Percentiles rank a stretch among this genome's conserved stretches.
These are phyloP conservation scores for Acomys russatus DNA, from an alignment of 2,797 vertebrate genomes.

Conservation along the genomic window DNA sequence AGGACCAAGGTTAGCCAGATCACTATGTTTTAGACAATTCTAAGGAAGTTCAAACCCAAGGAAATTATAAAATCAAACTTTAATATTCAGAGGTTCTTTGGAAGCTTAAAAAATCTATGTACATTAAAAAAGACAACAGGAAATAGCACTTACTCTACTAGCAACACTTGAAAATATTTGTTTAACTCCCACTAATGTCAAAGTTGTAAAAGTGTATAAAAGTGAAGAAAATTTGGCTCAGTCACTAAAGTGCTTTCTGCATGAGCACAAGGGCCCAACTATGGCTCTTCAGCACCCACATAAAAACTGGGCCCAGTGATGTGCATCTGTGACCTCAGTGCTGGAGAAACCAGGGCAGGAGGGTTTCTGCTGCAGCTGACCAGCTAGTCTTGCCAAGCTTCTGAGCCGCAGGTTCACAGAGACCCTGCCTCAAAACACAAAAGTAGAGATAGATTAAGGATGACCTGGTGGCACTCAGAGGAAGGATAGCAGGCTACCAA, in stretches of 20 bases:
- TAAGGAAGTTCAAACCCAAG: not conserved
- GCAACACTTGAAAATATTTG: not conserved
- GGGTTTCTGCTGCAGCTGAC: too few relatives aligned
- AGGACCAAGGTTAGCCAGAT: not conserved
- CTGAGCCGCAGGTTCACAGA: not conserved
- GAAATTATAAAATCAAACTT: slow-evolving; percentile 30
- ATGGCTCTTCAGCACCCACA: not conserved
- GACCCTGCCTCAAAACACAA: not conserved
- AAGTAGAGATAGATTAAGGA: not conserved
- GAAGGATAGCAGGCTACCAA: too few relatives aligned
- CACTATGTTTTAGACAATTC: not conserved
- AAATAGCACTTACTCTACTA: not conserved
- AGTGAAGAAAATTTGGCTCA: not conserved
- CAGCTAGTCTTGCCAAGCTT: not conserved
- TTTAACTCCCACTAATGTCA: not conserved
- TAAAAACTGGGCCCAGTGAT: too few relatives aligned
- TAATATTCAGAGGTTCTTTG: not conserved
- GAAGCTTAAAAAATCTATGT: not conserved
- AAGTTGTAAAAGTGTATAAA: not conserved
- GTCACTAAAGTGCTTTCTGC: not conserved
- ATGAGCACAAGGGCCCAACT: not conserved
- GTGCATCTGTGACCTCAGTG: not conserved
- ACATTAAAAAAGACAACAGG: not conserved
- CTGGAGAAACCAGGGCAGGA: not conserved
- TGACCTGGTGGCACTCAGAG: too few relatives aligned